A percentile compares a stretch with the other conserved stretches of the same genome.
phyloP scores from a whole-genome alignment of 2,113 vertebrate genomes.

The Micromys minutus region DNA sequence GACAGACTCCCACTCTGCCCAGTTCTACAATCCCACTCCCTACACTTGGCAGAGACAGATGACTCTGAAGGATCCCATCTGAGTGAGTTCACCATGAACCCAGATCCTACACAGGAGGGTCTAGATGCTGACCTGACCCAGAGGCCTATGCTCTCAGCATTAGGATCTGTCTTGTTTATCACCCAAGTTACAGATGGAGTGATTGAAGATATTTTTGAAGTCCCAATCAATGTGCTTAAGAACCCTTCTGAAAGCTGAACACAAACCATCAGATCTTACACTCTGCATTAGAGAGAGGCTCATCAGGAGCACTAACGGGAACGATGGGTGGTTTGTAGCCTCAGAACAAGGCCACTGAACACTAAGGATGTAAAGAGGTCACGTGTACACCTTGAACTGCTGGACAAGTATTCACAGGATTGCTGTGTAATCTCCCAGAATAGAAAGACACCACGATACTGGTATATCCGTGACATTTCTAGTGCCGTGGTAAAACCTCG shows the following conservation, averaged over 20 bases:
- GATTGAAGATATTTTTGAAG: background rate
- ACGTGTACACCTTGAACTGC: background rate
- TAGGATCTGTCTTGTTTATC: background rate
- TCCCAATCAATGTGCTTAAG: background rate
- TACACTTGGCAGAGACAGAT: background rate
- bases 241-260: background rate
- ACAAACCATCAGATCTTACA: background rate
- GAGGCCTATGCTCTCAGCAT: background rate
- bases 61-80: background rate
- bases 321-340: fast-evolving
- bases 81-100: background rate
- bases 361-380: too few species aligned
- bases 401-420: background rate
- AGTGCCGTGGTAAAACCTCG: background rate
- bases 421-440: background rate
- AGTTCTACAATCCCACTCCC: background rate
- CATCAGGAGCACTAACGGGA: too few species aligned
- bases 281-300: too few species aligned
- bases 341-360: background rate
- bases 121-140: background rate
- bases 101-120: background rate
- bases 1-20: background rate
- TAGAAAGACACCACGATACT: background rate
- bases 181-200: background rate
- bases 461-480: background rate